Evolutionary conservation across 1,140 invertebrate genomes (phyloP).

Genomic region (Eupeodes corollae): DNA sequence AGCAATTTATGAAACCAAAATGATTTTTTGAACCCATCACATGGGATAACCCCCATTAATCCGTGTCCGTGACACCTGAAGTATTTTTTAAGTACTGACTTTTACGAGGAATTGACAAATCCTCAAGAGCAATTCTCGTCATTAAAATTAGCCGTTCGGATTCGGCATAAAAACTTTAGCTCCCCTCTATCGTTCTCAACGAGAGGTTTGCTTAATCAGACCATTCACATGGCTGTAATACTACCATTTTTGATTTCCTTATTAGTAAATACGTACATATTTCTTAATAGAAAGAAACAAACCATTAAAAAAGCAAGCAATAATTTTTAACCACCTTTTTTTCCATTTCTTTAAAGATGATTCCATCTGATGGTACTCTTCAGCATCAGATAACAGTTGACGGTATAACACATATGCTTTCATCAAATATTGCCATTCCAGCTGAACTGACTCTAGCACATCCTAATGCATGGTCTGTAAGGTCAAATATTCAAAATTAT

Average conservation of each 20-base stretch:
- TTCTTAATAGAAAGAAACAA: not conserved
- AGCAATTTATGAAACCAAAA: no score
- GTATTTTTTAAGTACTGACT: no score
- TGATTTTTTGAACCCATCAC: no score
- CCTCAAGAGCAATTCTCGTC: no score
- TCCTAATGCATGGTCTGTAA: constrained; percentile 15
- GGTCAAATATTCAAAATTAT: constrained; percentile 5
- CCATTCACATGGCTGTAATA: no score
- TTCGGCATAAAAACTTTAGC: not conserved
- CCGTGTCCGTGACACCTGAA: no score
- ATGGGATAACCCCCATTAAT: no score
- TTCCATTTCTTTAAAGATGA: constrained; percentile 13
- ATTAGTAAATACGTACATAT: not conserved
- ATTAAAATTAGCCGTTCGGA: no score
- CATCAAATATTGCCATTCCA: constrained; percentile 34
- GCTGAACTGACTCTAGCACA: constrained; percentile 29
- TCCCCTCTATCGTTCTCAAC: no score
- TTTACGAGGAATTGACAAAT: no score
- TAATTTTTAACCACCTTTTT: not conserved
- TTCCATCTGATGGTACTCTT: constrained; percentile 16
- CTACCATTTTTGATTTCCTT: no score
- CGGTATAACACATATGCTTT: constrained; percentile 27
- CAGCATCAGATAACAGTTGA: constrained; percentile 26
- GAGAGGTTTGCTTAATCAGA: no score
- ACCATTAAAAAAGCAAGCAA: not conserved